These are phyloP conservation scores for Hemiscyllium ocellatum DNA, from an alignment of 2,113 vertebrate genomes.

Conservation along the genomic window DNA sequence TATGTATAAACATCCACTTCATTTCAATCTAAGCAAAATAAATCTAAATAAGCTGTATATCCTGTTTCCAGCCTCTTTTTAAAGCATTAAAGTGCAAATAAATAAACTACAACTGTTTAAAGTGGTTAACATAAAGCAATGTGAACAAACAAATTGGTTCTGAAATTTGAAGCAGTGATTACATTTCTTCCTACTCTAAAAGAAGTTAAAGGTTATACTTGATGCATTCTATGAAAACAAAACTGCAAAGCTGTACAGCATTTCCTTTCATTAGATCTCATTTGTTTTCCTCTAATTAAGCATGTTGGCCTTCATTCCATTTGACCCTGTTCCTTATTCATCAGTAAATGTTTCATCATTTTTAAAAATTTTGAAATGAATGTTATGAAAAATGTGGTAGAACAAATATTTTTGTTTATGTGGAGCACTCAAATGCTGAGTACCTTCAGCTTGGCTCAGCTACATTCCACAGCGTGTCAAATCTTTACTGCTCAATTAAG, in stretches of 20 bases:
- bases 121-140: not conserved
- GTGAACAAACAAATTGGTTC: not conserved
- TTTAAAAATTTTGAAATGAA: not conserved
- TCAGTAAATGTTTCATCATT: not conserved
- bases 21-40: slow-evolving; percentile 9
- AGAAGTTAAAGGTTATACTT: not conserved
- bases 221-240: not conserved
- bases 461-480: not conserved
- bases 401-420: not conserved
- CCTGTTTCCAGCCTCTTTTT: not conserved
- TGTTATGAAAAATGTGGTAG: not conserved
- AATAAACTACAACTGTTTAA: not conserved
- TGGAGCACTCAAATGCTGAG: not conserved
- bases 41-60: not conserved
- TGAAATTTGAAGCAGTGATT: not conserved
- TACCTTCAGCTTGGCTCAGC: not conserved
- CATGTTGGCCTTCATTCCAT: not conserved
- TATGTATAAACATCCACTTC: not conserved
- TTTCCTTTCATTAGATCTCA: not conserved
- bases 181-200: not conserved
- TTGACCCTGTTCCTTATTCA: not conserved
- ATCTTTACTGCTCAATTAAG: not conserved
- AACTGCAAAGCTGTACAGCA: not conserved
- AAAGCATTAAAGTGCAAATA: not conserved
- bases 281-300: slow-evolving; percentile 3